Evolutionary conservation across 1,140 invertebrate genomes (phyloP).

Genomic region (Cheumatopsyche charites): DNA sequence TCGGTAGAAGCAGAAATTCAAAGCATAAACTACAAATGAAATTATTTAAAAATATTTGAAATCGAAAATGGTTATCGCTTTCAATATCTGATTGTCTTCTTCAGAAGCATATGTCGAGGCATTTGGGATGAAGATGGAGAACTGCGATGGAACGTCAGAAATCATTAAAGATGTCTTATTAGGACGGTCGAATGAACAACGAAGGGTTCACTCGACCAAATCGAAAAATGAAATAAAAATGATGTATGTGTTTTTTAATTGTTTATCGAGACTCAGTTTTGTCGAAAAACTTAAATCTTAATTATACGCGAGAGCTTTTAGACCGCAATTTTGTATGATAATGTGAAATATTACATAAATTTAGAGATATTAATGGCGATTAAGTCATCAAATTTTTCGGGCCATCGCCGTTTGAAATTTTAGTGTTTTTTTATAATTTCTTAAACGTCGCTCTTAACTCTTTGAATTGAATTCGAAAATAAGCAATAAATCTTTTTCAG

Average conservation of each 20-base stretch:
- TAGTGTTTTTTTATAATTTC: neutral
- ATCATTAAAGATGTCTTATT: constrained; percentile 45
- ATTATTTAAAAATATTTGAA: neutral
- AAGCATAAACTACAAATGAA: neutral
- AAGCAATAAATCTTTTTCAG: neutral
- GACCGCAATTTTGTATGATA: constrained; percentile 7
- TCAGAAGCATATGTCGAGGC: constrained; percentile 27
- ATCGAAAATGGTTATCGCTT: neutral
- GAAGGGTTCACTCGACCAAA: constrained; percentile 14
- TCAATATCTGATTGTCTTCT: constrained; percentile 1
- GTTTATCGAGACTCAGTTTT: constrained; percentile 7
- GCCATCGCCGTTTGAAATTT: neutral
- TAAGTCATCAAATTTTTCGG: constrained; percentile 16
- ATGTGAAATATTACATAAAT: constrained; percentile 15
- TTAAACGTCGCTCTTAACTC: neutral
- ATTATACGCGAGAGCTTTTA: constrained; percentile 5
- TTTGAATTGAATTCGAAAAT: no score
- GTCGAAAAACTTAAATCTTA: constrained; percentile 15
- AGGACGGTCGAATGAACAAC: constrained; percentile 5
- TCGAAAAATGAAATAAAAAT: constrained; percentile 4
- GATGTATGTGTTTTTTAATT: constrained; percentile 8
- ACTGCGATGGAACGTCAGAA: constrained; percentile 41
- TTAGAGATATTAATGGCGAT: neutral
- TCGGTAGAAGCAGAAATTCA: neutral
- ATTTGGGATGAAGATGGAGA: constrained; percentile 39